Evolutionary conservation across 2,888 invertebrate species (phyloP), one percentile per base, ranked within the genome.

Genomic region (Autographa gamma): DNA sequence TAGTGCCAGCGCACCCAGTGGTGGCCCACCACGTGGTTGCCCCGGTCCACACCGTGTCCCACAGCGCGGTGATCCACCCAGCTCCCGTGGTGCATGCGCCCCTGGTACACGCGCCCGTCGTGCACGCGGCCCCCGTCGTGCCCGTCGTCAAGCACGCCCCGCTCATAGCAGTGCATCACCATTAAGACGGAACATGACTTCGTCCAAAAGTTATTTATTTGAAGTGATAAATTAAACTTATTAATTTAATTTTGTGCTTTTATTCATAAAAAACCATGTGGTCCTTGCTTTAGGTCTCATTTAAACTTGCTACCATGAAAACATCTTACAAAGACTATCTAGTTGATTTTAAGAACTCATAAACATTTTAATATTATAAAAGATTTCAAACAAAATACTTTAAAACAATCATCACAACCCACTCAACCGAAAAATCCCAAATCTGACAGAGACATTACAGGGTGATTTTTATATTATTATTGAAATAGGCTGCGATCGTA

Each of bases 131-230:
- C n/a, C 90, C 88, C 1, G 69, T 92, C 0, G 87, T 92, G 0
- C 92, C 93, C 5, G 79, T 93, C 0, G 91, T 93, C 2, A 86
- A 90, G 59, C 92, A 92, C 63, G 89, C 93, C 0, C 93, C 93
- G 0, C 69, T 93, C 19, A 88, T 93, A 0, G 85, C 92, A 0
- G 92, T 95, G 0, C 95, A 95, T 82, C 93, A 95, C 87, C 19
- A 56, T 48, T 48, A 48, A 48, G 8, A 61, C 83, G 34, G 25
- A 54, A 11, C 13, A 69, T 59, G 41, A 66, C n/a, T n/a, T n/a
- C 16, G 7, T 63, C 32, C 19, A 65, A 63, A 32, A 63, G n/a
- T 58, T 31, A 65, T 69, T 54, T 60, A 67, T 69, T 74, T 69
- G 41, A n/a, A 67, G 52, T 71, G 67, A 61, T 62, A 38, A 38